These are phyloP conservation scores for Antechinus stuartii DNA, from an alignment of 2,113 vertebrate species.

Conservation along the genomic window DNA sequence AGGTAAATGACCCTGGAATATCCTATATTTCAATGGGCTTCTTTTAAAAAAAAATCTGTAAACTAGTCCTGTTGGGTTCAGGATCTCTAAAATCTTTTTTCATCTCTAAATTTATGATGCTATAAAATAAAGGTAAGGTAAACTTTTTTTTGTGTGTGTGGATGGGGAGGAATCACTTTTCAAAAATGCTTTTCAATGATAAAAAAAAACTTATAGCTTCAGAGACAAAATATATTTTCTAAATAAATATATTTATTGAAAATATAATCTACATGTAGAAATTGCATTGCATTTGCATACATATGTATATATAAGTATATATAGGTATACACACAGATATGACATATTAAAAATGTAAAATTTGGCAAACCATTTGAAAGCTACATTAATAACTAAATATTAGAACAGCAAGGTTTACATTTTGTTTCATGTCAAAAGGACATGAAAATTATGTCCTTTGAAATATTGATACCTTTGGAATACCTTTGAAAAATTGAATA, in stretches of 20 bases:
- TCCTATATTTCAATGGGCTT: background rate
- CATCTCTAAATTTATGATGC: background rate
- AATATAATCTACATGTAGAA: background rate
- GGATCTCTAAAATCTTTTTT: background rate
- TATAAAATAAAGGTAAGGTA: background rate
- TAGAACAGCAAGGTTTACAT: constrained; percentile 4
- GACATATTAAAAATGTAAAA: background rate
- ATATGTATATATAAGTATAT: background rate
- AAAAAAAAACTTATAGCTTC: background rate
- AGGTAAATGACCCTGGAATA: background rate
- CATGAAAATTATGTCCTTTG: background rate
- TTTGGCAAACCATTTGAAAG: constrained; percentile 27
- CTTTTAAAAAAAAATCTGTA: background rate
- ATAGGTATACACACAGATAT: background rate
- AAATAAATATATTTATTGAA: background rate
- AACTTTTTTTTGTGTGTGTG: background rate
- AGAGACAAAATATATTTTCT: background rate
- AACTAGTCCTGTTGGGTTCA: background rate
- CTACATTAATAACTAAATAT: constrained; percentile 34
- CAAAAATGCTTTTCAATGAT: background rate
- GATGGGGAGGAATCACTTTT: background rate
- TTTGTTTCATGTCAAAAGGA: background rate
- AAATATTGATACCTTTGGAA: background rate
- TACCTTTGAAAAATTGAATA: constrained; percentile 40
- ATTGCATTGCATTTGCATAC: background rate